A percentile compares a stretch with the other conserved stretches of the same genome.
These are phyloP conservation scores for Catocala sponsa DNA, from an alignment of 2,888 invertebrate species.

Conservation along the genomic window DNA sequence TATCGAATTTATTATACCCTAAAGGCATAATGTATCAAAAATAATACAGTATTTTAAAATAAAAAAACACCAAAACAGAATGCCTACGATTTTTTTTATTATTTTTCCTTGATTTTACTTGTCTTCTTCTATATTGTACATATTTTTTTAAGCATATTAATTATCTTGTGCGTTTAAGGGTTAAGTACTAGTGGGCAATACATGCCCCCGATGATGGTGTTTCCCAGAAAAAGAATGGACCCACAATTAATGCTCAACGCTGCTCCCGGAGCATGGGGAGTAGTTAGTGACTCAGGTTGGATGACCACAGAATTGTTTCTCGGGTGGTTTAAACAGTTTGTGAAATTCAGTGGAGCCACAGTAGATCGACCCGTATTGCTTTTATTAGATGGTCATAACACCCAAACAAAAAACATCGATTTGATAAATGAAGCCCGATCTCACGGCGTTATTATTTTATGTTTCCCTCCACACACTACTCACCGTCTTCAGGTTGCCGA, in stretches of 20 bases:
- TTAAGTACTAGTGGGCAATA: conserved; percentile 53
- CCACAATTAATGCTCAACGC: neutral
- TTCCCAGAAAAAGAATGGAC: neutral
- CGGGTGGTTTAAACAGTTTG: neutral
- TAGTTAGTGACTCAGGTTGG: neutral
- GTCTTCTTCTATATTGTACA: no score
- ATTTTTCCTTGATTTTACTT: no score
- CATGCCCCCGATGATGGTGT: neutral
- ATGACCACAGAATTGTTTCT: neutral
- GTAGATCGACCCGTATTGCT: neutral
- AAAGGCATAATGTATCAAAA: no score
- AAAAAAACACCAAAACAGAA: no score
- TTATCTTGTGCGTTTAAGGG: no score
- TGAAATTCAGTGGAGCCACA: neutral
- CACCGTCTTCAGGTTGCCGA: neutral
- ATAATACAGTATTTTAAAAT: no score
- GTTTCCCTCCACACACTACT: conserved; percentile 28
- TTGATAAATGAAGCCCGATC: conserved; percentile 49
- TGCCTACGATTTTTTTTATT: no score
- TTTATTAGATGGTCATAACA: conserved; percentile 47
- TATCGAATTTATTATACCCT: no score
- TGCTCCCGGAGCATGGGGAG: neutral
- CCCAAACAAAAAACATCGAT: conserved; percentile 57
- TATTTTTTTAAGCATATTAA: no score
- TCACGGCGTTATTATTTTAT: conserved; percentile 41